phyloP scores from a whole-genome alignment of 2,888 invertebrate genomes.

The Hirtodrosophila cameraria region DNA sequence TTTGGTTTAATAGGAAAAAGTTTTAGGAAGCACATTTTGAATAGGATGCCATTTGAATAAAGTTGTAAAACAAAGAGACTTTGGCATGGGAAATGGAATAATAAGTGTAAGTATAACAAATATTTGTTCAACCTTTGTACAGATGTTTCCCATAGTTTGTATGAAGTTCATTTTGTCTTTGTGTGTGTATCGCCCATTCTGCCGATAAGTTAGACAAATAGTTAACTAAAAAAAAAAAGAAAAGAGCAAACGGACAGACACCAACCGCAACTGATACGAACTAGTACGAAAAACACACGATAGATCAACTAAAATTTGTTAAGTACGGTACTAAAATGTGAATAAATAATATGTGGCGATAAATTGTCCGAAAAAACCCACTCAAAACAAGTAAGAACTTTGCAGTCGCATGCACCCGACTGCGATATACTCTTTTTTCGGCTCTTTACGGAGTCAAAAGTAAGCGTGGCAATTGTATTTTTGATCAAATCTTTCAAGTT shows the following conservation, averaged over 20 bases:
- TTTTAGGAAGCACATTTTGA: not conserved
- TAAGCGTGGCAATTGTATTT: no score
- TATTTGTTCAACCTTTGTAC: constrained; percentile 5
- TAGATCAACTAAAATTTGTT: constrained; percentile 31
- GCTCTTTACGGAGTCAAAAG: no score
- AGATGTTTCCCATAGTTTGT: constrained; percentile 14
- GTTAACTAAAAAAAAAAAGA: constrained; percentile 9
- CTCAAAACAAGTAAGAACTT: constrained; percentile 9
- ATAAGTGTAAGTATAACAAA: constrained; percentile 4
- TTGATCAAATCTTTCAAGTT: no score
- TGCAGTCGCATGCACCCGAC: no score
- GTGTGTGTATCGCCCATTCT: not conserved
- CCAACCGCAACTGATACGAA: constrained; percentile 46
- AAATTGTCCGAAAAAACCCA: constrained; percentile 10
- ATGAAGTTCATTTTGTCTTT: constrained; percentile 15
- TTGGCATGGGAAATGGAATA: constrained; percentile 1
- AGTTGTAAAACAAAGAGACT: not conserved
- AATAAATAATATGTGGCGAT: constrained; percentile 38
- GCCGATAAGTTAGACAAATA: constrained; percentile 31
- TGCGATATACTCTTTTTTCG: no score
- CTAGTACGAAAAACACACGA: constrained; percentile 28
- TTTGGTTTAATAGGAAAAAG: no score
- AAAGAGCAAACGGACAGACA: constrained; percentile 26
- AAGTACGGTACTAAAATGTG: constrained; percentile 36
- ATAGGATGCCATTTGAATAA: not conserved